Percentiles rank a stretch among this genome's conserved stretches.
phyloP scores from a whole-genome alignment of 1,140 invertebrate species.

The Listronotus bonariensis region DNA sequence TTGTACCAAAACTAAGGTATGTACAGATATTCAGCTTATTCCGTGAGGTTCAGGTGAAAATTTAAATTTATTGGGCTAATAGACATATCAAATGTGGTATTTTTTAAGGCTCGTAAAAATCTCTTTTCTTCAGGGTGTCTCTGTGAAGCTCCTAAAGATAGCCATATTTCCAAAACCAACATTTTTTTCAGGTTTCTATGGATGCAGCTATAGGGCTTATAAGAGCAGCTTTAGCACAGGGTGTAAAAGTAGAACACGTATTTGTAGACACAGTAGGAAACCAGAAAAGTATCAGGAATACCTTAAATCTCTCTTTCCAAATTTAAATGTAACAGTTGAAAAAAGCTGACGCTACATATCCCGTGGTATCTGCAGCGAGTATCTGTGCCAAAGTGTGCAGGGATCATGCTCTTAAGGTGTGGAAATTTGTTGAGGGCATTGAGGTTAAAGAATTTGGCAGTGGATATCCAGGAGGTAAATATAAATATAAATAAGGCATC shows the following conservation, averaged over 20 bases:
- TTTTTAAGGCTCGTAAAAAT: too few species aligned
- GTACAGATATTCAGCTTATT: too few species aligned
- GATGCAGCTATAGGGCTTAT: constrained; percentile 91
- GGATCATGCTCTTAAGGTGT: constrained; percentile 85
- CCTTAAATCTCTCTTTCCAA: constrained; percentile 81
- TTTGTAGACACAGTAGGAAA: constrained; percentile 96
- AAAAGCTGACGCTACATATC: constrained; percentile 97
- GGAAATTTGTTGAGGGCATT: constrained; percentile 82
- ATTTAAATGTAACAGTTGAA: constrained; percentile 87
- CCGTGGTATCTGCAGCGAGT: constrained; percentile 97
- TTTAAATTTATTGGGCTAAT: too few species aligned
- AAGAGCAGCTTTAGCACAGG: constrained; percentile 72
- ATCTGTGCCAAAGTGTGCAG: constrained; percentile 97
- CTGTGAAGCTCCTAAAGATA: too few species aligned
- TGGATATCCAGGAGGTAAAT: constrained; percentile 85
- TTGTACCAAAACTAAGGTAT: too few species aligned
- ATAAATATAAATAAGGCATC: not conserved
- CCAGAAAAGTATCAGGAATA: constrained; percentile 93
- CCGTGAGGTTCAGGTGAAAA: too few species aligned
- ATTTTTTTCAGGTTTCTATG: constrained; percentile 76
- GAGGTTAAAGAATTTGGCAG: constrained; percentile 80
- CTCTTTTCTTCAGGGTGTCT: too few species aligned
- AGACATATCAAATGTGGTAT: too few species aligned
- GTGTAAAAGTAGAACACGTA: constrained; percentile 86
- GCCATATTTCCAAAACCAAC: too few species aligned